Base-by-base conservation (phyloP, 1,140 invertebrate species). In the Drosophila littoralis region DNA sequence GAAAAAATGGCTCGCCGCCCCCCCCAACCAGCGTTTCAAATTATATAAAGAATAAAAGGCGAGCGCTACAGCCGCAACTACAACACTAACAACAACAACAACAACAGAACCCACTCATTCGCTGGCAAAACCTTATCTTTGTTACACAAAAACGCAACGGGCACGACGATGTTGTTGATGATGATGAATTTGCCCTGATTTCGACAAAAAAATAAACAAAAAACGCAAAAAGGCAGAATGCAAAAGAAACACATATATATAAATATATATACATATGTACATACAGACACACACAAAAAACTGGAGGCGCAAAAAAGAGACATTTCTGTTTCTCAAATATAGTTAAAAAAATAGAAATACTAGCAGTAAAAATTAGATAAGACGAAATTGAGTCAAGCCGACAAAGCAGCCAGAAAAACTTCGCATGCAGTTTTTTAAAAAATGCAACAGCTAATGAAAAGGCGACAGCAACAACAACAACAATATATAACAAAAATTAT, bases 151-250 rank as follows among this genome's bases (percentile, higher is more conserved):
- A 78, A 66, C 55, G 60, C 65, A 78, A 80, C 61, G 65, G 71
- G 64, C 82, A 86, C 85, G 84, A 81, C 79, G 77, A 83, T 89
- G 83, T 82, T 86, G 83, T 88, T 88, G 84, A 81, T 88, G 83
- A 88, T 88, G 84, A 88, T 86, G 82, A 86, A 85, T 88, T 89
- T 83, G 84, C 84, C 84, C 84, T 88, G 84, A 88, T 88, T 88
- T 88, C 84, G 84, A 89, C 84, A 89, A 66, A 89, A 88, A 89
- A 88, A 88, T 71, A 89, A 88, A 83, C 84, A 79, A 79, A 82
- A 82, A 51, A 52, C 32, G 15, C 8, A 72, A 52, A 67, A 59
- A 40, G 46, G 38, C 36, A 58, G 13, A 66, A 45, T 40, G 50
- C 51, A 55, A 67, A 71, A 42, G 1, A 72, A 65, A 28, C 57